A percentile compares a stretch with the other conserved stretches of the same genome.
These are phyloP conservation scores for Ochotona princeps DNA, from an alignment of 2,113 vertebrate species.

Conservation along the genomic window DNA sequence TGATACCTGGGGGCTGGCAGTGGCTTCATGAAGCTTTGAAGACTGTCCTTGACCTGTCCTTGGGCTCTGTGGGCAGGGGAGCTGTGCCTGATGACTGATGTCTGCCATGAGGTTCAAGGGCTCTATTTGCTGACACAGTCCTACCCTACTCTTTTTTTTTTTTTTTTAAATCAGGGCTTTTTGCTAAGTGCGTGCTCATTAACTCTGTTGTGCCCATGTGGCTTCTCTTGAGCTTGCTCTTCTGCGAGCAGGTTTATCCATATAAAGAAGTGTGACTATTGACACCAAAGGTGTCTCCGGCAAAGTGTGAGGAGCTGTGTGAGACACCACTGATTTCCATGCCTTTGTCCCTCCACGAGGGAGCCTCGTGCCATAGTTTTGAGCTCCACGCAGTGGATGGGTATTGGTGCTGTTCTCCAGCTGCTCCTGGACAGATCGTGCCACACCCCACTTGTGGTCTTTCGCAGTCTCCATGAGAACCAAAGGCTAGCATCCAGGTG, in stretches of 20 bases:
- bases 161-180: background rate
- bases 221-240: background rate
- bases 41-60: background rate
- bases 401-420: background rate
- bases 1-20: background rate
- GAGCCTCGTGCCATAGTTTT: background rate
- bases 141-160: background rate
- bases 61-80: background rate
- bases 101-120: background rate
- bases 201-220: background rate
- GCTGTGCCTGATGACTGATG: constrained; percentile 2
- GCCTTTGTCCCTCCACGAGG: background rate
- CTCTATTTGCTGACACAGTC: background rate
- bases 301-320: background rate
- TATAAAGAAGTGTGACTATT: background rate
- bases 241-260: background rate
- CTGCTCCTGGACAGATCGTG: background rate
- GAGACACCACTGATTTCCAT: background rate
- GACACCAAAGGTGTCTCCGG: background rate
- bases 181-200: background rate
- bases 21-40: background rate
- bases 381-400: background rate
- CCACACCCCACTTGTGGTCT: background rate
- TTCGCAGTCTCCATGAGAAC: background rate
- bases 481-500: background rate